Conservation (phyloP, 2,888 invertebrate genomes). For the Eupeodes latifasciatus region DNA sequence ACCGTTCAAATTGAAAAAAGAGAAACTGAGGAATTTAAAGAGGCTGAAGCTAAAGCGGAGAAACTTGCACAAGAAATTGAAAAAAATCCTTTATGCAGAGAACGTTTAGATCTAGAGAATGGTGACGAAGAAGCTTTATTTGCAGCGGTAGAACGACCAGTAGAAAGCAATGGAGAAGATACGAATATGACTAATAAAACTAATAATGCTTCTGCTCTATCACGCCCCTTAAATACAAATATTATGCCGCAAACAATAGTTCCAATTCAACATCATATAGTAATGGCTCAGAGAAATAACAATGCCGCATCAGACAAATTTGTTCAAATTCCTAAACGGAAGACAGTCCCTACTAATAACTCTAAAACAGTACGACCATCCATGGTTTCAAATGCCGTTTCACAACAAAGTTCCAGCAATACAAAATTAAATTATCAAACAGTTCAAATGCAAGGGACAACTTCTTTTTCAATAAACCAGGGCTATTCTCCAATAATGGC, state of each 20-base stretch:
- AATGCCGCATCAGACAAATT: slow-evolving; percentile 86
- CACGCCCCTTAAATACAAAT: slow-evolving; percentile 36
- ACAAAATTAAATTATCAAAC: slow-evolving; percentile 77
- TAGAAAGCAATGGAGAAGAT: slow-evolving; percentile 57
- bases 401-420: slow-evolving; percentile 68
- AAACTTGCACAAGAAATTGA: slow-evolving; percentile 97
- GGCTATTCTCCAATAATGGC: slow-evolving; percentile 77
- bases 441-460: slow-evolving; percentile 78
- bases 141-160: slow-evolving; percentile 92
- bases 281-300: slow-evolving; percentile 66
- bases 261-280: slow-evolving; percentile 52
- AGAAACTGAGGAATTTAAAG: slow-evolving; percentile 93
- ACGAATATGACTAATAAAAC: slow-evolving; percentile 40
- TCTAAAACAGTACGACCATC: slow-evolving; percentile 89
- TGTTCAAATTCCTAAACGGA: slow-evolving; percentile 92
- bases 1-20: slow-evolving; percentile 94
- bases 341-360: slow-evolving; percentile 85
- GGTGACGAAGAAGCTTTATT: slow-evolving; percentile 95
- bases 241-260: slow-evolving; percentile 26
- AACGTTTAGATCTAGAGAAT: slow-evolving; percentile 94
- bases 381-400: slow-evolving; percentile 84
- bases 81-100: slow-evolving; percentile 91
- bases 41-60: slow-evolving; percentile 89
- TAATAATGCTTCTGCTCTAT: slow-evolving; percentile 30
- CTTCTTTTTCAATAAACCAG: slow-evolving; percentile 77